phyloP scores from a whole-genome alignment of 2,797 vertebrate species.

The Esox masquinongy region DNA sequence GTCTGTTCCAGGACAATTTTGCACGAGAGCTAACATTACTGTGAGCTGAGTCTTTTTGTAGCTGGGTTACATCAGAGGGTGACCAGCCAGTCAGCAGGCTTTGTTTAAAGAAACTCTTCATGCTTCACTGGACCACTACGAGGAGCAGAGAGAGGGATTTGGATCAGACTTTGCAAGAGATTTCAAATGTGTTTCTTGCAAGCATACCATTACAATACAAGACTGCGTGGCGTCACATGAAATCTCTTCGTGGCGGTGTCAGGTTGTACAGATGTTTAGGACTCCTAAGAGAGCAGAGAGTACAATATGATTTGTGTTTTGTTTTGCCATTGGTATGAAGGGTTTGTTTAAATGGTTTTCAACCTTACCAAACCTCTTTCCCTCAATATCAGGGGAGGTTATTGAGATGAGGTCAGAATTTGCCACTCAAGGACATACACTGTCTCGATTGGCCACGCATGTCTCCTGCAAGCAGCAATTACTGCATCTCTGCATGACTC shows the following conservation, averaged over 20 bases:
- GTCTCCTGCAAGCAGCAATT: constrained; percentile 44
- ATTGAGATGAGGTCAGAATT: constrained; percentile 22
- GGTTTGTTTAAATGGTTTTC: background rate
- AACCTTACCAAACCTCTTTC: background rate
- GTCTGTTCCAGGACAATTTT: background rate
- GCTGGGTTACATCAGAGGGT: background rate
- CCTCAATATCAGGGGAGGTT: background rate
- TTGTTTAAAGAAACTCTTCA: constrained; percentile 9
- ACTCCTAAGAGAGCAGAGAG: background rate
- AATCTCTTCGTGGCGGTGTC: background rate
- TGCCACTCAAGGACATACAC: background rate
- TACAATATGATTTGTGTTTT: background rate
- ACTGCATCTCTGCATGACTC: constrained; percentile 34
- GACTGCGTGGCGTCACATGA: background rate
- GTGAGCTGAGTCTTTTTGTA: background rate
- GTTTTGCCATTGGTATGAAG: background rate
- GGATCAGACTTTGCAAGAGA: background rate
- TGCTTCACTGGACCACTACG: constrained; percentile 1
- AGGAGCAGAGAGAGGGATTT: background rate
- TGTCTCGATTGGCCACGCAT: constrained; percentile 44
- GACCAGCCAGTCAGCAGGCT: background rate
- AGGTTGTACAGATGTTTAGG: background rate
- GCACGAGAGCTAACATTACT: background rate
- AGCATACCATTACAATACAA: background rate
- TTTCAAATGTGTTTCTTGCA: background rate